Conservation (phyloP, 2,888 invertebrate species). For the Punctoribates punctum region DNA sequence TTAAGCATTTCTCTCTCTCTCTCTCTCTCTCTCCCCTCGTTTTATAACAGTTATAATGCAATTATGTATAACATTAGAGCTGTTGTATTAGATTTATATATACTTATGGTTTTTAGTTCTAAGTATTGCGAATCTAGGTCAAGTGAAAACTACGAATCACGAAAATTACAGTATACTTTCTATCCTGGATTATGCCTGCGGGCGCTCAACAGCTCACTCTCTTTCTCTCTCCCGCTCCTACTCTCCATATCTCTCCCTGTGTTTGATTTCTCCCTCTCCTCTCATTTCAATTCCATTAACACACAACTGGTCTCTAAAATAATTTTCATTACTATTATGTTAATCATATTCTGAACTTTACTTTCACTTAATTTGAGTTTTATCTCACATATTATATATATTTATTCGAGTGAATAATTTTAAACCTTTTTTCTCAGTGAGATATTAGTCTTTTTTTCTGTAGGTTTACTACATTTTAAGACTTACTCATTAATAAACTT, state of each 20-base stretch:
- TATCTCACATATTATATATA: too few species aligned
- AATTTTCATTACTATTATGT: background rate
- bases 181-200: background rate
- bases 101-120: background rate
- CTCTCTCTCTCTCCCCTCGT: too few species aligned
- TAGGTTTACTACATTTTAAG: too few species aligned
- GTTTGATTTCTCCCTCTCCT: too few species aligned
- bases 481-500: too few species aligned
- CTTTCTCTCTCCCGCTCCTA: background rate
- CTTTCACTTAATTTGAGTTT: background rate
- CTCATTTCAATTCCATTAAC: conserved; percentile 17
- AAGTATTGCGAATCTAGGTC: conserved; percentile 1
- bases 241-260: too few species aligned
- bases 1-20: too few species aligned
- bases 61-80: background rate
- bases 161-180: background rate
- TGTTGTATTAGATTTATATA: conserved; percentile 2
- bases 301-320: background rate
- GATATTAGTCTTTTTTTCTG: too few species aligned
- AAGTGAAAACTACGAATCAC: conserved; percentile 27
- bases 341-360: conserved; percentile 6
- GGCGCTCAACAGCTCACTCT: background rate
- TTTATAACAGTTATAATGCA: background rate
- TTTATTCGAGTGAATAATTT: too few species aligned
- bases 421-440: too few species aligned